Percentiles rank a stretch among this genome's conserved stretches.
Evolutionary conservation across 2,113 vertebrate genomes (phyloP).

Genomic region (Zingel zingel): DNA sequence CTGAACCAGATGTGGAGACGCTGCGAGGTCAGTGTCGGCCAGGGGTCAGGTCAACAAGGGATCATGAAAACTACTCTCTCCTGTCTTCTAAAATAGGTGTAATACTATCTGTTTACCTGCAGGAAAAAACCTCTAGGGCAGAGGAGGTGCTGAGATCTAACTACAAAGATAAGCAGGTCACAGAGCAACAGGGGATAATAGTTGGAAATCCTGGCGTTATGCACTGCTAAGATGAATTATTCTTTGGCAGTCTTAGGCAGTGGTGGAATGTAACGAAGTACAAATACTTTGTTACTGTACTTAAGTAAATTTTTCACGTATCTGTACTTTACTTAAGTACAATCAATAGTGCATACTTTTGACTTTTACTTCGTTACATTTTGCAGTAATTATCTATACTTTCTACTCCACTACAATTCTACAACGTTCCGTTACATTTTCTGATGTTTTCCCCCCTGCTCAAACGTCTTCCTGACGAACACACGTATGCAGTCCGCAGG

Average conservation of each 20-base stretch:
- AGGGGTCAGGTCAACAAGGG: conserved; percentile 53
- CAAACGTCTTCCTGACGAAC: too few relatives aligned
- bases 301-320: too few relatives aligned
- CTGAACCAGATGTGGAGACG: conserved; percentile 71
- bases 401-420: too few relatives aligned
- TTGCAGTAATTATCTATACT: too few relatives aligned
- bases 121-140: neutral
- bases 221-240: conserved; percentile 44
- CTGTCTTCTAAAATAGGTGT: conserved; percentile 31
- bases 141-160: conserved; percentile 20
- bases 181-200: conserved; percentile 24
- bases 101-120: conserved; percentile 40
- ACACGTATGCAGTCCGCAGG: too few relatives aligned
- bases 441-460: too few relatives aligned
- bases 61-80: conserved; percentile 49
- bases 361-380: too few relatives aligned
- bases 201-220: conserved; percentile 52
- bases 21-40: conserved; percentile 37
- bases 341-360: too few relatives aligned
- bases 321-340: too few relatives aligned
- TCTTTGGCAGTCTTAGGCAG: conserved; percentile 48
- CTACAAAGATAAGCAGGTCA: conserved; percentile 35
- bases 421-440: too few relatives aligned
- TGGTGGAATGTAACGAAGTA: too few relatives aligned
- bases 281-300: too few relatives aligned